Base-by-base conservation (phyloP, 2,888 invertebrate species). In the Scaptodrosophila latifasciaeformis region DNA sequence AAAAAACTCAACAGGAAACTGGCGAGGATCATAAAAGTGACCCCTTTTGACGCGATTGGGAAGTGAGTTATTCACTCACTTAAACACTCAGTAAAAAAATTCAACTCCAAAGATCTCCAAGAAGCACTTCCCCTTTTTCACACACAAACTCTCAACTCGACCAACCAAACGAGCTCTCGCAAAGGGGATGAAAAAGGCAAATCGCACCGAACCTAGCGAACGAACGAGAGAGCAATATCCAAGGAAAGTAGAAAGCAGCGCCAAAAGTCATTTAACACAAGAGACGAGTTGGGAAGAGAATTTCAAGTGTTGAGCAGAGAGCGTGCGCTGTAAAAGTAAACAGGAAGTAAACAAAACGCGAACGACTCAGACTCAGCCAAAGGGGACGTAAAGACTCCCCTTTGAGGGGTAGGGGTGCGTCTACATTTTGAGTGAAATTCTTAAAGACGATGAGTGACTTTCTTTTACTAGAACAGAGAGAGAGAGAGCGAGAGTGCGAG, bases 311-410 rank as follows among this genome's bases (percentile, higher is more conserved):
- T 50, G 37, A 24, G 49, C 37, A 54, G 60, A 61, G 71, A 77
- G 72, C 75, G 66, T 74, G 72, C 72, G 72, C 72, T 49, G 68
- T 74, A 60, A 43, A 66, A 70, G 71, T 61, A 60, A 75, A 62
- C 68, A 77, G 78, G 75, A 77, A 74, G 71, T 68, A 67, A 69
- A 70, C 70, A 60, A 59, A 67, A 30, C 55, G 49, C 45, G 35
- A 24, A 12, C 15, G 13, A n/a, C 7, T 13, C 18, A 43, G 46
- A 54, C 50, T 12, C 27, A 24, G 42, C 42, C 30, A 34, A 34
- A 42, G 24, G 21, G 46, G 19, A 27, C 42, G 35, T n/a, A n/a
- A 48, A 10, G 21, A 37, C 13, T 13, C 17, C 24, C 12, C 12
- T 45, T 17, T 37, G 12, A 47, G 35, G 34, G 46, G 29, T 30